Base-by-base conservation (phyloP, 2,888 invertebrate genomes). In the Zaprionus lineosus region DNA sequence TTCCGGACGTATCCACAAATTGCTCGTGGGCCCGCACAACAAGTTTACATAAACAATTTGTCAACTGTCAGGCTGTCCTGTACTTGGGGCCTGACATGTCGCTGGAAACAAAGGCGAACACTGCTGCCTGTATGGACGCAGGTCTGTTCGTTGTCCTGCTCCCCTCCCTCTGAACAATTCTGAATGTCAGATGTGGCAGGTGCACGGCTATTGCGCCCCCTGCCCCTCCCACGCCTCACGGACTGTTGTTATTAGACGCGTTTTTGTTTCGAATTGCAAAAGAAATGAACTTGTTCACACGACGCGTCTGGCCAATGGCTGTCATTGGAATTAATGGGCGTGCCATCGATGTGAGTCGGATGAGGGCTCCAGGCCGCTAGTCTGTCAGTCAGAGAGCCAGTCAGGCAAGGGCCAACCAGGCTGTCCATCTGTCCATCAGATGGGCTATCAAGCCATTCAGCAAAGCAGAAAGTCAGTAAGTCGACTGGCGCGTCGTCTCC, bases 21-120 rank as follows among this genome's bases (percentile, higher is more conserved):
- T 59, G 58, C 67, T 68, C 69, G 53, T 60, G 78, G 62, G 60
- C 57, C 57, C 60, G 81, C 68, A 53, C 50, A 46, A 44, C 46
- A 53, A 50, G 59, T 82, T 86, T 86, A 67, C 75, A 75, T 71
- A 82, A 78, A 63, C 86, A 83, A 86, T 86, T 86, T 83, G 83
- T 83, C 85, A 82, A 70, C 75, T 84, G 86, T 84, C 84, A 78
- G 69, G 58, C 41, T 67, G 63, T 68, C 66, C 78, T 86, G 75
- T 73, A 52, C 81, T 73, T 70, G 40, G 63, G 57, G 63, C 59
- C 60, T 55, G 60, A 61, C 34, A 81, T 70, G 84, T 84, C 84
- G 58, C 63, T 52, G 31, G 46, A 76, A 74, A 84, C 84, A 83
- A 79, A 75, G 72, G 43, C 43, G 56, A 64, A 41, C 55, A 55